Conservation (phyloP, 2,888 invertebrate genomes). For the Eupeodes luniger region DNA sequence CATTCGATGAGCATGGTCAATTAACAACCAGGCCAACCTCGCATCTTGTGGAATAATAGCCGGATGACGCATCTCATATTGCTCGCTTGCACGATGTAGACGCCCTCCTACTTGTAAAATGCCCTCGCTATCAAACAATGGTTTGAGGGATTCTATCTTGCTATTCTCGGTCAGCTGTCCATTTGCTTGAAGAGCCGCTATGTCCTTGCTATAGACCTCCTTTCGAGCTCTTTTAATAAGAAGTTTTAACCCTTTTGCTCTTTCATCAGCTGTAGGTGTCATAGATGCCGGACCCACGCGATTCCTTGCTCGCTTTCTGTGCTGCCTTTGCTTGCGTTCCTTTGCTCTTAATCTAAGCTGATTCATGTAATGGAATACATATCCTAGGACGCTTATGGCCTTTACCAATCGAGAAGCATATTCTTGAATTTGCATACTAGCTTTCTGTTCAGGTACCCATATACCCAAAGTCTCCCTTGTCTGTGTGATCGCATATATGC, state of each 20-base stretch:
- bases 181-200: too few relatives aligned
- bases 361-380: too few relatives aligned
- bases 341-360: too few relatives aligned
- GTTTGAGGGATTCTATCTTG: too few relatives aligned
- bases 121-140: too few relatives aligned
- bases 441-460: constrained; percentile 8
- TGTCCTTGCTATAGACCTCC: too few relatives aligned
- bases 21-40: constrained; percentile 39
- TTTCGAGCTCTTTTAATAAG: background rate
- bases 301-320: background rate
- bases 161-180: too few relatives aligned
- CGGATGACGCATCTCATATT: constrained; percentile 4
- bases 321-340: background rate
- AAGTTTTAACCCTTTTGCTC: background rate
- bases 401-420: background rate
- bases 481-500: too few relatives aligned
- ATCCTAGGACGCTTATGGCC: constrained; percentile 14
- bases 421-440: background rate
- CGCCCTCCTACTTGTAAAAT: constrained; percentile 2
- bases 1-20: too few relatives aligned
- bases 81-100: background rate
- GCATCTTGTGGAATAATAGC: constrained; percentile 71
- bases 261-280: background rate
- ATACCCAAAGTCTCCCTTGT: too few relatives aligned
- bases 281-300: background rate